Base-by-base conservation (phyloP, 2,888 invertebrate genomes). In the Escarpia spicata region DNA sequence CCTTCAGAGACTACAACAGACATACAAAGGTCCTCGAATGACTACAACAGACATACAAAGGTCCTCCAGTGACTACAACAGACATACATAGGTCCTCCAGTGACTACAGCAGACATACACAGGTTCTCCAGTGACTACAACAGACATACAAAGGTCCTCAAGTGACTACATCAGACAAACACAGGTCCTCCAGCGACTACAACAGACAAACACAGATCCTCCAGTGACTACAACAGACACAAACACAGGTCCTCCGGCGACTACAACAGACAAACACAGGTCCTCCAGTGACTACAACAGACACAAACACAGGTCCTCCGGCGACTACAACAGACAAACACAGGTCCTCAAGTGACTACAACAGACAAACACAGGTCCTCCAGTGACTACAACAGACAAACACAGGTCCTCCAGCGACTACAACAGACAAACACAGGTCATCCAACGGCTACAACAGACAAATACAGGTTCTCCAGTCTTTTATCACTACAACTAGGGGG, bases 161-260 rank as follows among this genome's bases (percentile, higher is more conserved):
- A 60, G 2, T 12, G 60, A 60, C 60, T 60, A 60, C 60, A 60
- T 1, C 60, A 60, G 60, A 60, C 60, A 60, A 19, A 19, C 99
- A 98, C 94, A 99, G 97, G 97, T 99, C 99, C 97, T 99, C 99
- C 92, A 99, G 97, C 58, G 98, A 98, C 98, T 98, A 60, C 60
- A 60, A 60, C 60, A 60, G 60, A 60, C 60, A 60, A 60, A 6
- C 60, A 60, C 60, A 60, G 60, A 9, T 60, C 60, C 60, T 60
- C 60, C 60, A 60, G 60, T 0, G 15, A 60, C 26, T 60, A 0
- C 60, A 60, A 60, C 60, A 60, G 60, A 26, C 60, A 26, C 60
- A 26, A 10, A 60, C 26, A 26, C 15, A 26, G 26, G 45, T 45
- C 45, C 45, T 45, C 45, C 45, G 2, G 2, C 2, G 45, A 45